These are phyloP conservation scores for Monochamus saltuarius DNA, from an alignment of 1,140 invertebrate species.

Conservation along the genomic window DNA sequence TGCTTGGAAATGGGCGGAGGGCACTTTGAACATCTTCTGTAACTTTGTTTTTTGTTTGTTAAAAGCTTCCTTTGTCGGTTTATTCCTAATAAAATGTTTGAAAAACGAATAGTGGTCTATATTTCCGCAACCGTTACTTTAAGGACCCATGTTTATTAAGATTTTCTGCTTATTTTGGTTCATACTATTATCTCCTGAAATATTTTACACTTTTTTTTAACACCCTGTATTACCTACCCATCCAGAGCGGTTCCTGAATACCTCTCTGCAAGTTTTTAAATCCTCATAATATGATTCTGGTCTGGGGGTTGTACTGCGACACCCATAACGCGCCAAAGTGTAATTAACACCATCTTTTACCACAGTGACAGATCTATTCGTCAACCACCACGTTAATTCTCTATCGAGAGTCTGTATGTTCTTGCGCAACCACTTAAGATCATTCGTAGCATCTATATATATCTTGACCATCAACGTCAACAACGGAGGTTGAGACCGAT, in stretches of 20 bases:
- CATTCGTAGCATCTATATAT: slow-evolving; percentile 68
- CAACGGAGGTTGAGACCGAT: slow-evolving; percentile 83
- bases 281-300: slow-evolving; percentile 76
- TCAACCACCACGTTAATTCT: slow-evolving; percentile 69
- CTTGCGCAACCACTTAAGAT: slow-evolving; percentile 63
- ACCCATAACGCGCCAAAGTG: slow-evolving; percentile 60
- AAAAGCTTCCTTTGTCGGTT: too few relatives aligned
- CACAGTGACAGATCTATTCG: slow-evolving; percentile 58
- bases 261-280: slow-evolving; percentile 47
- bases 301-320: slow-evolving; percentile 67
- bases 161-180: too few relatives aligned
- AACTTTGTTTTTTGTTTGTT: too few relatives aligned
- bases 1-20: too few relatives aligned
- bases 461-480: slow-evolving; percentile 74
- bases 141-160: too few relatives aligned
- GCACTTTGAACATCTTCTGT: too few relatives aligned
- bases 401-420: slow-evolving; percentile 64
- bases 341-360: slow-evolving; percentile 58
- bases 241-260: slow-evolving; percentile 2
- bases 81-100: too few relatives aligned
- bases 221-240: slow-evolving; percentile 11
- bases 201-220: background rate
- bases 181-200: too few relatives aligned
- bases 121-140: too few relatives aligned
- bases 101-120: too few relatives aligned